phyloP scores from a whole-genome alignment of 2,113 vertebrate species.

The Oreochromis spilurus region DNA sequence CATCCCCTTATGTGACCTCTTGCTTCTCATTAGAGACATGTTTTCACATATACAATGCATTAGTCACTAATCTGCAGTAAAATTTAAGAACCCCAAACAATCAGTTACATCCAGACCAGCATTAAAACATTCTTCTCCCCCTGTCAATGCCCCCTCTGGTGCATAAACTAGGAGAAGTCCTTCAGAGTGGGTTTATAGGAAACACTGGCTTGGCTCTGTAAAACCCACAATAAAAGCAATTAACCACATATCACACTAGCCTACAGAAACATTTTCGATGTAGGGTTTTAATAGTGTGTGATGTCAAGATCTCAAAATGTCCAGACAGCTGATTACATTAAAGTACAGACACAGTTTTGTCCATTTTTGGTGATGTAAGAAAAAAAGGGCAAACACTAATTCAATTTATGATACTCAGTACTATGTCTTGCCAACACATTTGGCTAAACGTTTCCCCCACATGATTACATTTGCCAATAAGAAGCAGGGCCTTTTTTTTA shows the following conservation, averaged over 20 bases:
- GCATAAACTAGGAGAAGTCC: constrained; percentile 29
- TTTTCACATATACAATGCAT: constrained; percentile 6
- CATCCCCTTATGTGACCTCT: not conserved
- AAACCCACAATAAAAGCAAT: constrained; percentile 45
- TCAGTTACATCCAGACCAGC: constrained; percentile 44
- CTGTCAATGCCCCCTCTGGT: constrained; percentile 15
- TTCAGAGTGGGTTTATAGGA: constrained; percentile 42
- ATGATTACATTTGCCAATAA: constrained; percentile 55
- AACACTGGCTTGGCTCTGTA: constrained; percentile 38
- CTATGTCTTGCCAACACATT: constrained; percentile 53
- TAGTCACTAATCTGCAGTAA: constrained; percentile 17
- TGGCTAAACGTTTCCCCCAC: constrained; percentile 54
- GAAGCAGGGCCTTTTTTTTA: constrained; percentile 16
- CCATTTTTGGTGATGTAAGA: constrained; percentile 71
- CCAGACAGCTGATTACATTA: constrained; percentile 60
- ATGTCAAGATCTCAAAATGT: constrained; percentile 42
- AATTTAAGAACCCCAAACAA: constrained; percentile 33
- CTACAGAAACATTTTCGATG: constrained; percentile 27
- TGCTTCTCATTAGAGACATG: not conserved
- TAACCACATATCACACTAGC: constrained; percentile 48
- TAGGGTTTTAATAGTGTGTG: constrained; percentile 31
- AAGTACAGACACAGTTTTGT: constrained; percentile 57
- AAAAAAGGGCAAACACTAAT: constrained; percentile 57
- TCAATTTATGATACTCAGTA: constrained; percentile 58
- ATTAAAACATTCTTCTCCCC: constrained; percentile 35